phyloP scores from a whole-genome alignment of 1,140 invertebrate genomes.

The Lasioglossum albipes region DNA sequence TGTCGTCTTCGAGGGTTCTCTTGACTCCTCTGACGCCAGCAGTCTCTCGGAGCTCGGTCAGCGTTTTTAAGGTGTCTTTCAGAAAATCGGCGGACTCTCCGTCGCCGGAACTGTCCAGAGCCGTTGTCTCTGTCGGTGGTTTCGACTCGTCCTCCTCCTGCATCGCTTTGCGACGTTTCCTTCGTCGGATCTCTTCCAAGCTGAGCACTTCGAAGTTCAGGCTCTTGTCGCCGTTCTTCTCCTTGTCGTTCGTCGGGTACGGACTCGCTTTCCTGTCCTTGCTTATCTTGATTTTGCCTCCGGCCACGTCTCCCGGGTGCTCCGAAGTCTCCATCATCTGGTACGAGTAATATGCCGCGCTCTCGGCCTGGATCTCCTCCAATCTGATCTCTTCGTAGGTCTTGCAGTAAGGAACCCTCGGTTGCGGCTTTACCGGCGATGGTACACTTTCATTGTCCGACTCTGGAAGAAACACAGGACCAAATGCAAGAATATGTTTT shows the following conservation, averaged over 20 bases:
- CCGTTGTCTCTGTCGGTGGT: background rate
- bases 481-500: conserved; percentile 46
- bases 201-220: conserved; percentile 73
- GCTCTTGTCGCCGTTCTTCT: conserved; percentile 26
- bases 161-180: conserved; percentile 47
- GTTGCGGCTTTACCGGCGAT: conserved; percentile 81
- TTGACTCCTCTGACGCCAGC: conserved; percentile 7
- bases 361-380: conserved; percentile 85
- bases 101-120: too few relatives aligned
- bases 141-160: background rate
- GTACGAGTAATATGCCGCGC: conserved; percentile 85
- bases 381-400: conserved; percentile 85
- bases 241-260: conserved; percentile 10
- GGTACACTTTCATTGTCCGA: conserved; percentile 85
- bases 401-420: conserved; percentile 80
- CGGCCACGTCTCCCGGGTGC: conserved; percentile 23
- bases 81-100: conserved; percentile 12
- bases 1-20: conserved; percentile 13
- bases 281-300: conserved; percentile 21
- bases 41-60: conserved; percentile 27
- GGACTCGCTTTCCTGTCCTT: conserved; percentile 30
- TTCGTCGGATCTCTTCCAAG: conserved; percentile 75
- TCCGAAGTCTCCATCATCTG: conserved; percentile 44
- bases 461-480: conserved; percentile 86
- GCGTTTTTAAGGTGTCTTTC: conserved; percentile 43